Conservation (phyloP, 2,113 vertebrate genomes). For the Phrynosoma blainvillii region DNA sequence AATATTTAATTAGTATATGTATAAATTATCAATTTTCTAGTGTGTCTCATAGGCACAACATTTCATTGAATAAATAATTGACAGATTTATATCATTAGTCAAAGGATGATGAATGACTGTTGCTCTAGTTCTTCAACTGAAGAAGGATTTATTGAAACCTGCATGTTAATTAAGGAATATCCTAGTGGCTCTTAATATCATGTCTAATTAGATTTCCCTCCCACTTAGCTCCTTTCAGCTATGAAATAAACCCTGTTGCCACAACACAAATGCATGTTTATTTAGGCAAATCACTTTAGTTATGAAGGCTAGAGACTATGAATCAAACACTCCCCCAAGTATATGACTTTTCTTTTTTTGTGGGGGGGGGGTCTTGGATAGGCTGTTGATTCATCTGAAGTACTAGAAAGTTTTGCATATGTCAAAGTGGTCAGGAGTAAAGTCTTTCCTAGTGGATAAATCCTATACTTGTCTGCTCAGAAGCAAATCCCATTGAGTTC, state of each 20-base stretch:
- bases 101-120: slow-evolving; percentile 18
- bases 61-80: slow-evolving; percentile 15
- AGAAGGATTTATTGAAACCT: slow-evolving; percentile 14
- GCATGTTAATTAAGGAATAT: slow-evolving; percentile 25
- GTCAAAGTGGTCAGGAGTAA: neutral
- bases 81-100: slow-evolving; percentile 24
- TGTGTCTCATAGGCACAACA: neutral
- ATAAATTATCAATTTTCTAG: slow-evolving; percentile 17
- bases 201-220: neutral
- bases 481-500: neutral
- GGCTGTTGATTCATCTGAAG: neutral
- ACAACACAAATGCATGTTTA: neutral
- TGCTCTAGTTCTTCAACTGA: slow-evolving; percentile 13
- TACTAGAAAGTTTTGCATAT: neutral
- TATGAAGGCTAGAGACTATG: neutral
- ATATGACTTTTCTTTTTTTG: neutral
- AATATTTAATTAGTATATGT: neutral
- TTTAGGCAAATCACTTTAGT: neutral
- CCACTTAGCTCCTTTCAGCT: neutral
- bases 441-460: neutral
- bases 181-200: slow-evolving; percentile 4
- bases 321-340: neutral
- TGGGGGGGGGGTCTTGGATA: neutral
- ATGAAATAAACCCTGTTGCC: neutral
- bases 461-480: no score